Evolutionary conservation across 2,113 vertebrate species (phyloP).

Genomic region (Dunckerocampus dactyliophorus): DNA sequence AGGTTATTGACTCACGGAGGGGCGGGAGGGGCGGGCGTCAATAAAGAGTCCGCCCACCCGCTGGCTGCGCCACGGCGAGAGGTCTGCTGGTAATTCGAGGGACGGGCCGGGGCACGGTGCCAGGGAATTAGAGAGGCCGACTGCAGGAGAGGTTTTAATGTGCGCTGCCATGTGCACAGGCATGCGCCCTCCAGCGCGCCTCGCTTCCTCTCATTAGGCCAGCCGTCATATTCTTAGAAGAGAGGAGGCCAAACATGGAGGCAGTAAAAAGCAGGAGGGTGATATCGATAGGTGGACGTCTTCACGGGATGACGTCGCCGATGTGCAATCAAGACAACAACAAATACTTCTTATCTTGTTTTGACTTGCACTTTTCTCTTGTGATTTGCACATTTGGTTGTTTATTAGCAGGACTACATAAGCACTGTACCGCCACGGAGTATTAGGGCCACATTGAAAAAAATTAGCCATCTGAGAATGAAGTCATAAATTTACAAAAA

Average conservation of each 20-base stretch:
- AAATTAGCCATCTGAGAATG: no score
- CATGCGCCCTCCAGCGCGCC: conserved; percentile 64
- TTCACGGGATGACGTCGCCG: no score
- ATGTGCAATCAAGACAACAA: no score
- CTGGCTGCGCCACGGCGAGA: conserved; percentile 59
- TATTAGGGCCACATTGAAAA: no score
- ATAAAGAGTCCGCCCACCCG: conserved; percentile 60
- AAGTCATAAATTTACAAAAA: no score
- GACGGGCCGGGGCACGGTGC: conserved; percentile 65
- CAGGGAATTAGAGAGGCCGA: conserved; percentile 73
- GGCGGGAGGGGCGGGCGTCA: conserved; percentile 55
- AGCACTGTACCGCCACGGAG: no score
- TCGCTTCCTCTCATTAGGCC: conserved; percentile 67
- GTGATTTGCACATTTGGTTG: no score
- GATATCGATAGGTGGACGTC: no score
- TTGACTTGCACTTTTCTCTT: no score
- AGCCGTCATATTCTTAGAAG: conserved; percentile 59
- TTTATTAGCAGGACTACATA: no score
- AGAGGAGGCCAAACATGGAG: conserved; percentile 23
- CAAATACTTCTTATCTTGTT: no score
- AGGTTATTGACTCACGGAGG: conserved; percentile 54
- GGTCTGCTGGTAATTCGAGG: conserved; percentile 64
- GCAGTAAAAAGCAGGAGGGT: no score
- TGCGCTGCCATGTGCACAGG: conserved; percentile 77
- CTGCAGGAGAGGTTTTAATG: conserved; percentile 75